These are phyloP conservation scores for Pecten maximus DNA, from an alignment of 2,888 invertebrate species.

Conservation along the genomic window DNA sequence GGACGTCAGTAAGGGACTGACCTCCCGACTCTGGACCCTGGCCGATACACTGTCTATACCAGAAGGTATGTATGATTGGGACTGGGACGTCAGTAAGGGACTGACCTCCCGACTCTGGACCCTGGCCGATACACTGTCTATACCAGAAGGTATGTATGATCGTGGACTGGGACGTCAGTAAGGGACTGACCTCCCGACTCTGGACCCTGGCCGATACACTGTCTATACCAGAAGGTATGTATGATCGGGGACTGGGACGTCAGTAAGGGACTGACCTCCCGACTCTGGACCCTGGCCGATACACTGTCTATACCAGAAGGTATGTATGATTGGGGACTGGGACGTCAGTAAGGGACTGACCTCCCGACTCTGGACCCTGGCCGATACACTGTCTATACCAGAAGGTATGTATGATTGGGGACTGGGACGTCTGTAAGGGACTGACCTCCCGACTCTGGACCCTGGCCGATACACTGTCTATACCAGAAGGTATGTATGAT, in stretches of 20 bases:
- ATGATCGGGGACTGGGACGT: too few relatives aligned
- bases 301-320: conserved; percentile 35
- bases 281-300: too few relatives aligned
- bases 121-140: background rate
- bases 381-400: conserved; percentile 69
- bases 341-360: conserved; percentile 74
- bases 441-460: too few relatives aligned
- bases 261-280: too few relatives aligned
- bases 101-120: background rate
- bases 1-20: conserved; percentile 73
- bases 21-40: conserved; percentile 73
- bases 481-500: too few relatives aligned
- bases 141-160: background rate
- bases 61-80: conserved; percentile 60
- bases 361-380: conserved; percentile 72
- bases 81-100: background rate
- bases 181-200: too few relatives aligned
- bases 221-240: too few relatives aligned
- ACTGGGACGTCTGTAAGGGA: too few relatives aligned
- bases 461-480: too few relatives aligned
- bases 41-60: conserved; percentile 70
- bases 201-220: too few relatives aligned
- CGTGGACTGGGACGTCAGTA: too few relatives aligned
- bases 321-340: conserved; percentile 79
- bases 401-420: conserved; percentile 58